Evolutionary conservation across 2,888 invertebrate genomes (phyloP).

Genomic region (Podabrus alpinus): DNA sequence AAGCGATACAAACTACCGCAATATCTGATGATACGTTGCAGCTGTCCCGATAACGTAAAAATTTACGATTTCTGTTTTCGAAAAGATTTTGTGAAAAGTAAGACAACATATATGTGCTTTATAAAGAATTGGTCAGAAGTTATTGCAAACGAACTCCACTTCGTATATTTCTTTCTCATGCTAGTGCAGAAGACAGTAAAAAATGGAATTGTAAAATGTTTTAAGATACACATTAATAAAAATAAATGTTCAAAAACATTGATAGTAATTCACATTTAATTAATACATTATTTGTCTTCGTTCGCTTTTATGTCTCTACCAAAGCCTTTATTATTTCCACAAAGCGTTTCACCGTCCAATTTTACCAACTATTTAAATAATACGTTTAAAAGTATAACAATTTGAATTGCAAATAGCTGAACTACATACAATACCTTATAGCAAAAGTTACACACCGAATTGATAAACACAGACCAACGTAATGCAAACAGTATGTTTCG

Average conservation of each 20-base stretch:
- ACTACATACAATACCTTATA: background rate
- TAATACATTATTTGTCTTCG: background rate
- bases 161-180: slow-evolving; percentile 18
- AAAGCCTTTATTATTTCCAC: background rate
- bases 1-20: slow-evolving; percentile 29
- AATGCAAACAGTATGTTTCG: background rate
- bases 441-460: background rate
- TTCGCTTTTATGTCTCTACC: background rate
- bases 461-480: background rate
- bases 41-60: slow-evolving; percentile 26
- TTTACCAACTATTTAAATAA: background rate
- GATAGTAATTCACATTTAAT: background rate
- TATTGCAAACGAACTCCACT: slow-evolving; percentile 19
- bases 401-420: background rate
- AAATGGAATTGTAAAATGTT: background rate
- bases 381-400: background rate
- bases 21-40: slow-evolving; percentile 28
- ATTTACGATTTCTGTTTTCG: slow-evolving; percentile 31
- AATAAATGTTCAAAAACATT: background rate
- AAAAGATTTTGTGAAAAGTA: slow-evolving; percentile 20
- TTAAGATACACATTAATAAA: background rate
- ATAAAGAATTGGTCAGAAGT: slow-evolving; percentile 25
- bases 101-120: slow-evolving; percentile 23
- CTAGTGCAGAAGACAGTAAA: slow-evolving; percentile 1
- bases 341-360: background rate